Conservation (phyloP, 1,140 invertebrate genomes). For the Caenorhabditis briggsae region DNA sequence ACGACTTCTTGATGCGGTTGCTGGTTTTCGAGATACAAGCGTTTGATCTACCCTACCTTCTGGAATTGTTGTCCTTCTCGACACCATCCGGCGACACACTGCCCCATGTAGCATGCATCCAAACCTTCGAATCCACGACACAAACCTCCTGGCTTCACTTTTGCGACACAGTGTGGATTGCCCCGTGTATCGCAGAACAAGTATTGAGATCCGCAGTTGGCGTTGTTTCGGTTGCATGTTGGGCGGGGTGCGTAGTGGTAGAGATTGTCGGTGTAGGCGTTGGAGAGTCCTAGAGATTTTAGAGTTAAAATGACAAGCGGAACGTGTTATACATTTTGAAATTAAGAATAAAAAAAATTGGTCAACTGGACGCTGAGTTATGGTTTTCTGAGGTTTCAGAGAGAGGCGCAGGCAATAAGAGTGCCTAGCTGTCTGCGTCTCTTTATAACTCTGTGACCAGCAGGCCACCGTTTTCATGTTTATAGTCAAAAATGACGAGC, state of each 20-base stretch:
- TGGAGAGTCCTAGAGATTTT: conserved; percentile 71
- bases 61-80: conserved; percentile 60
- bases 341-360: too few relatives aligned
- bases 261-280: conserved; percentile 76
- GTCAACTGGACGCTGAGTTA: too few relatives aligned
- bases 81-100: conserved; percentile 71
- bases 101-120: conserved; percentile 72
- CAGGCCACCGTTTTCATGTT: too few relatives aligned
- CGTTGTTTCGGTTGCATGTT: conserved; percentile 69
- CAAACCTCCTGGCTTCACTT: conserved; percentile 71
- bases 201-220: conserved; percentile 76
- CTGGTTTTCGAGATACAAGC: too few relatives aligned
- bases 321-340: too few relatives aligned
- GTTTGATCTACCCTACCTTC: conserved; percentile 32
- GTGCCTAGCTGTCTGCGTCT: too few relatives aligned
- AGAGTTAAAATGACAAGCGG: background rate
- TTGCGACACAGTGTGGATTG: conserved; percentile 74
- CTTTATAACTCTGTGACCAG: too few relatives aligned
- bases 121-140: conserved; percentile 76
- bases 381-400: too few relatives aligned
- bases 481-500: too few relatives aligned
- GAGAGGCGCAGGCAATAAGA: too few relatives aligned
- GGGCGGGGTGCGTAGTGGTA: conserved; percentile 75
- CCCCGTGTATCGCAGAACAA: conserved; percentile 75
- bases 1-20: too few relatives aligned